Base-by-base conservation (phyloP, 2,888 invertebrate genomes). In the Lysandra bellargus region DNA sequence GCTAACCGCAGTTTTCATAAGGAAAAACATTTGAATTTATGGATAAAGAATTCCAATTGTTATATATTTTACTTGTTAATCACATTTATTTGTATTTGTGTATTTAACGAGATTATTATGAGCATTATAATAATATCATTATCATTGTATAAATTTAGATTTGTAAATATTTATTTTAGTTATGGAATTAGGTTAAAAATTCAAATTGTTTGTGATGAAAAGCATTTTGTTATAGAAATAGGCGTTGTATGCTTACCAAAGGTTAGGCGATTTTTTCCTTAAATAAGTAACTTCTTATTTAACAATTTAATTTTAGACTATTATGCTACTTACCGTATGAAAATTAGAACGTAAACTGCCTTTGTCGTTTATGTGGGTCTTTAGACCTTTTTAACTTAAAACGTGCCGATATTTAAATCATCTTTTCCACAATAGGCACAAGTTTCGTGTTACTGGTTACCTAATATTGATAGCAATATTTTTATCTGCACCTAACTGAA, bases 161-260 rank as follows among this genome's bases (percentile, higher is more conserved):
- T 37, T 69, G 33, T 69, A 69, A 69, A 69, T 69, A 69, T 37
- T 69, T 69, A 69, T 69, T 69, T 69, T 69, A 69, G 30, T 69
- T 69, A 69, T 33, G 69, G 69, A 12, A 69, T 69, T 69, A 69
- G 69, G 33, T 69, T 33, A 69, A 33, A 69, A 69, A 64, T 9
- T 64, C 23, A 23, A 61, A 64, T 64, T 69, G 69, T 69, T 69
- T 69, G 69, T 69, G 69, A 69, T 69, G 69, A 33, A 64, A 69
- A 14, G 69, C 69, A 69, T 69, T 69, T 69, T 69, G 69, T 69
- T 33, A 64, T 30, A 64, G 64, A 64, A 9, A 23, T 30, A 37
- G 33, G 69, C 33, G 33, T 37, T 69, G 12, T 69, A 69, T 23
- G 64, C 64, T 69, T 14, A 69, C 33, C 33, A 33, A 69, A 69